Evolutionary conservation across 1,140 invertebrate species (phyloP).

Genomic region (Drosophila grimshawi): DNA sequence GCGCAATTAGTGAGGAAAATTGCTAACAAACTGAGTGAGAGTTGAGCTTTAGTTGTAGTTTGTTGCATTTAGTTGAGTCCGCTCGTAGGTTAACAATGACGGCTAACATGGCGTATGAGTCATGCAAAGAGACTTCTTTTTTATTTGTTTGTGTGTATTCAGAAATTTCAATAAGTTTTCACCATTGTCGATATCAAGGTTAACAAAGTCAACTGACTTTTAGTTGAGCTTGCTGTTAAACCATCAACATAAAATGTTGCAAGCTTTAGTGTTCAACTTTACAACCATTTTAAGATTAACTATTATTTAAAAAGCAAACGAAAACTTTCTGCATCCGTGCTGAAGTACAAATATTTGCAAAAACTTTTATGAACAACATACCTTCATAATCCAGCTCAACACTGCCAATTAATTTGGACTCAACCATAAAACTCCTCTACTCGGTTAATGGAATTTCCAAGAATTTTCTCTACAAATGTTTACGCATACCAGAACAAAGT

Average conservation of each 20-base stretch:
- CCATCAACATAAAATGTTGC: too few species aligned
- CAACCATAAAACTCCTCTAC: conserved; percentile 3
- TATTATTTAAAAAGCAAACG: background rate
- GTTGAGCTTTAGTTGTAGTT: conserved; percentile 15
- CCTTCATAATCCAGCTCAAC: background rate
- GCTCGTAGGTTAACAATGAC: conserved; percentile 17
- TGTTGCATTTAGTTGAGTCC: background rate
- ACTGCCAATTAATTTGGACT: conserved; percentile 17
- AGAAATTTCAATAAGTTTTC: conserved; percentile 5
- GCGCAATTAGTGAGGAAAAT: conserved; percentile 50
- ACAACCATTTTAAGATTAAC: too few species aligned
- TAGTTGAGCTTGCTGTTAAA: conserved; percentile 2
- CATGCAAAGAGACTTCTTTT: conserved; percentile 11
- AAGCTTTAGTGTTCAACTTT: too few species aligned
- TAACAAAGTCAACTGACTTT: background rate
- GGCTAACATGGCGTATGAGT: conserved; percentile 44
- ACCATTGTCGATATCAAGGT: background rate
- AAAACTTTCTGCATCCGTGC: background rate
- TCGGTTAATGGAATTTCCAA: background rate
- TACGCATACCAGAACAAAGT: conserved; percentile 22
- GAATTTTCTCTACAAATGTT: conserved; percentile 13
- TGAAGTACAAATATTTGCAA: too few species aligned
- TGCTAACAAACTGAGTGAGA: conserved; percentile 46
- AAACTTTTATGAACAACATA: background rate
- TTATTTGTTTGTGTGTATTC: conserved; percentile 7